These are phyloP conservation scores for Molorchus minor DNA, from an alignment of 2,888 invertebrate species.

Conservation along the genomic window DNA sequence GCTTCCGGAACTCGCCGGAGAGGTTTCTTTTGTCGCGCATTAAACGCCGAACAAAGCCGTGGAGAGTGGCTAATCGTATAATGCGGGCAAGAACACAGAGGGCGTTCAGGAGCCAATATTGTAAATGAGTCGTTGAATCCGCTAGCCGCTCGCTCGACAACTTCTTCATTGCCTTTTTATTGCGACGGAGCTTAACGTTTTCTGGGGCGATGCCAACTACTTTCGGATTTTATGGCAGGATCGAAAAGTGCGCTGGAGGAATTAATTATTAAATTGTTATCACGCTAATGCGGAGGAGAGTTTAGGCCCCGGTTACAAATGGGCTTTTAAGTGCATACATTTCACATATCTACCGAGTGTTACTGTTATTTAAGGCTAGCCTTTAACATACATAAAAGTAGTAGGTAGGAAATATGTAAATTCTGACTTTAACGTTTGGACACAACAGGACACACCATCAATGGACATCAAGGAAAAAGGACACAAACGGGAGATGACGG, in stretches of 20 bases:
- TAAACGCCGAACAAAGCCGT: conserved; percentile 26
- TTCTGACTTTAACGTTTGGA: too few species aligned
- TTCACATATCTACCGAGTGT: too few species aligned
- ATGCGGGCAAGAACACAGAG: conserved; percentile 27
- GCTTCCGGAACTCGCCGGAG: conserved; percentile 26
- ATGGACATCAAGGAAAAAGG: too few species aligned
- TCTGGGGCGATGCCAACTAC: conserved; percentile 27
- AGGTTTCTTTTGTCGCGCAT: conserved; percentile 32
- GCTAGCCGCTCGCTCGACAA: conserved; percentile 31
- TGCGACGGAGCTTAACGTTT: conserved; percentile 28
- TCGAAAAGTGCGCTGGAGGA: conserved; percentile 20
- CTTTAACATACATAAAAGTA: too few species aligned
- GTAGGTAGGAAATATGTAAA: too few species aligned
- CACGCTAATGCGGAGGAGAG: background rate
- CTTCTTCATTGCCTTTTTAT: conserved; percentile 34
- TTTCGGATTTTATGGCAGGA: conserved; percentile 30
- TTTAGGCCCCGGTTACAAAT: too few species aligned
- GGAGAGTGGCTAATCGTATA: conserved; percentile 29
- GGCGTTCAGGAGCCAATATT: conserved; percentile 28
- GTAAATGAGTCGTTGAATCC: conserved; percentile 31
- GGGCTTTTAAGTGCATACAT: too few species aligned
- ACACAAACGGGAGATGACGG: too few species aligned
- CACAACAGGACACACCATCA: too few species aligned
- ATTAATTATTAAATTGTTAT: conserved; percentile 33
- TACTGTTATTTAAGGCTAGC: too few species aligned